phyloP scores from a whole-genome alignment of 2,113 vertebrate genomes.

The Struthio camelus region DNA sequence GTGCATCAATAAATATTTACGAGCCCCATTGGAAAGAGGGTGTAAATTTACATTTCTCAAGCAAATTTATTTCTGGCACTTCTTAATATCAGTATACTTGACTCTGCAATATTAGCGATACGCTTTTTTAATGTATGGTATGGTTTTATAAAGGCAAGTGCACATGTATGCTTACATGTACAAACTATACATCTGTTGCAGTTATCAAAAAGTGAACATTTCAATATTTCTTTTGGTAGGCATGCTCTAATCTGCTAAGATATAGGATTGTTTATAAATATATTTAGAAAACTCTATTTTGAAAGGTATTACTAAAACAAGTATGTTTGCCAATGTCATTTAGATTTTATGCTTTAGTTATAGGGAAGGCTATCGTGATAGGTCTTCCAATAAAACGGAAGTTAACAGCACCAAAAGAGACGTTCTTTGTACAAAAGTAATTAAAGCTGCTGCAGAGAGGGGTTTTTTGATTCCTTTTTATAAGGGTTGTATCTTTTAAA shows the following conservation, averaged over 20 bases:
- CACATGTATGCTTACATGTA: neutral
- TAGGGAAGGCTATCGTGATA: neutral
- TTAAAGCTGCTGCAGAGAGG: neutral
- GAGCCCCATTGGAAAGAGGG: neutral
- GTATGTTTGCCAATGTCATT: neutral
- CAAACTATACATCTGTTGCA: neutral
- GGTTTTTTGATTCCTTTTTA: neutral
- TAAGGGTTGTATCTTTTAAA: neutral
- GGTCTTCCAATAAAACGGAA: neutral
- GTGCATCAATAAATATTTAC: neutral
- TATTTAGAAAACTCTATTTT: neutral
- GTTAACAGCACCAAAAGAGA: neutral
- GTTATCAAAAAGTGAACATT: neutral
- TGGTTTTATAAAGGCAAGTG: neutral
- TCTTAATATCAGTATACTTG: neutral
- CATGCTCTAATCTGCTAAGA: neutral
- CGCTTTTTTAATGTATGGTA: neutral
- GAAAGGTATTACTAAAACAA: neutral
- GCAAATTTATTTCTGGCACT: neutral
- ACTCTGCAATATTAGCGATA: neutral
- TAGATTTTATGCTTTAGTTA: neutral
- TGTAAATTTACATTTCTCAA: neutral
- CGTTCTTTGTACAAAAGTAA: neutral
- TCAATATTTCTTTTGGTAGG: neutral
- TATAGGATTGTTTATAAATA: neutral